phyloP scores from a whole-genome alignment of 2,113 vertebrate genomes.

The Takifugu bimaculatus region DNA sequence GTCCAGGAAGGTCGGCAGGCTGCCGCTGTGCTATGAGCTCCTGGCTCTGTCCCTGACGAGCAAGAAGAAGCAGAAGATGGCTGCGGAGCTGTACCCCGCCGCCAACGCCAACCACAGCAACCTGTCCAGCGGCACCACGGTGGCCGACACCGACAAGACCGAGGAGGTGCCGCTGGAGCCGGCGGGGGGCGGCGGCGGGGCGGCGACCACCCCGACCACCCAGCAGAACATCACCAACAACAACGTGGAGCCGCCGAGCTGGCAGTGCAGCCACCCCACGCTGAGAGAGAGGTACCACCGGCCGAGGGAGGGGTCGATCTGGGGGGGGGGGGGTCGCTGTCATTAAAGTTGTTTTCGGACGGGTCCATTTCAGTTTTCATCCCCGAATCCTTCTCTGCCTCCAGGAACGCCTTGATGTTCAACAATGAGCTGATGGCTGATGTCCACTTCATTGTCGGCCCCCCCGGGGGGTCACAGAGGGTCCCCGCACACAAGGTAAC shows the following conservation, averaged over 20 bases:
- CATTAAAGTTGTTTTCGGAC: too few species aligned
- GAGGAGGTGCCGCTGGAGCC: slow-evolving; percentile 76
- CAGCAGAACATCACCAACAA: slow-evolving; percentile 89
- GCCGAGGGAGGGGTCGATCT: too few species aligned
- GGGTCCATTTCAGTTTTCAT: slow-evolving; percentile 1
- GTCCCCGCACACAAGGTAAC: slow-evolving; percentile 96
- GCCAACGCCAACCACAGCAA: slow-evolving; percentile 73
- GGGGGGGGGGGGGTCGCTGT: too few species aligned
- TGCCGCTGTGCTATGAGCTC: slow-evolving; percentile 81
- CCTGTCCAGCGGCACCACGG: slow-evolving; percentile 74
- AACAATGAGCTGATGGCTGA: slow-evolving; percentile 99
- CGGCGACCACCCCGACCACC: slow-evolving; percentile 71
- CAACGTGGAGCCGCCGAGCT: slow-evolving; percentile 84
- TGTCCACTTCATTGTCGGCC: slow-evolving; percentile 92
- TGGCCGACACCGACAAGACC: slow-evolving; percentile 74
- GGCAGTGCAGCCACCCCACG: slow-evolving; percentile 89
- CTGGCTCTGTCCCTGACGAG: slow-evolving; percentile 75
- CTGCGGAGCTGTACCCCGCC: slow-evolving; percentile 87
- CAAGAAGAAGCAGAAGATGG: slow-evolving; percentile 85
- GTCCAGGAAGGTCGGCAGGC: slow-evolving; percentile 79
- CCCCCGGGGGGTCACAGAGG: slow-evolving; percentile 79
- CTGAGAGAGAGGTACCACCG: slow-evolving; percentile 86
- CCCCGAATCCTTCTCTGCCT: slow-evolving; percentile 25
- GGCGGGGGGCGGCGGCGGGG: slow-evolving; percentile 52
- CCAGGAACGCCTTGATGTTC: slow-evolving; percentile 96